A percentile compares a stretch with the other conserved stretches of the same genome.
phyloP scores from a whole-genome alignment of 2,113 vertebrate species.

The Otolemur garnettii region DNA sequence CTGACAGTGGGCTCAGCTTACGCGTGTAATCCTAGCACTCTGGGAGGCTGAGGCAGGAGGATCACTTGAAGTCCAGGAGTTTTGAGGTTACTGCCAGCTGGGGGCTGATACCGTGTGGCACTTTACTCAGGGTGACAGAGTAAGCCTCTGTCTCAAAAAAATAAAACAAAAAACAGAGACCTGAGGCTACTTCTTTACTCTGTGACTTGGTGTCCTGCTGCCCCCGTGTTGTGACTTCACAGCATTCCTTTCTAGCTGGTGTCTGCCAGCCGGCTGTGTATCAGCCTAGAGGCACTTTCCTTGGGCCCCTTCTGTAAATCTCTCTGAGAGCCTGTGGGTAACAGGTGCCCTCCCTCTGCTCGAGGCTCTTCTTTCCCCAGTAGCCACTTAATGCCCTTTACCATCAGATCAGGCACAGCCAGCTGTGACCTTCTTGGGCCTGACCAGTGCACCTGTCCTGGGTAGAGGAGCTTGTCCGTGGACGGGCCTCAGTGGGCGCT shows the following conservation, averaged over 20 bases:
- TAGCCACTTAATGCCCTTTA: rapidly evolving
- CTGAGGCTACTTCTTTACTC: neutral
- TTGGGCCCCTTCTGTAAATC: rapidly evolving
- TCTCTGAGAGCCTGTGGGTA: rapidly evolving
- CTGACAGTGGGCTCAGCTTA: too few relatives aligned
- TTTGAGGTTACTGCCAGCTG: too few relatives aligned
- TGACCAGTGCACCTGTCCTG: rapidly evolving
- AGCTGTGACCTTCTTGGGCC: neutral
- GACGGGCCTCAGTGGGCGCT: neutral
- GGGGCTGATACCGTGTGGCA: too few relatives aligned
- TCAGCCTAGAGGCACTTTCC: rapidly evolving
- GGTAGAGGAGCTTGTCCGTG: rapidly evolving
- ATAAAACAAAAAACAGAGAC: neutral
- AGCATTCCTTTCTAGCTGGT: neutral
- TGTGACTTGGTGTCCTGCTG: too few relatives aligned
- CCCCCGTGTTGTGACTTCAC: neutral
- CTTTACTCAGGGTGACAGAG: too few relatives aligned
- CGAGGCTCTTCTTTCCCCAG: rapidly evolving
- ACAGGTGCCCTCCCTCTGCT: neutral
- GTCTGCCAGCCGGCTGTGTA: rapidly evolving
- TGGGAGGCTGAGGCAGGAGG: too few relatives aligned
- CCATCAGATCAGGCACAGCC: rapidly evolving
- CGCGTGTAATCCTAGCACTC: too few relatives aligned
- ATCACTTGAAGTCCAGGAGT: too few relatives aligned
- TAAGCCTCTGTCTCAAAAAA: too few relatives aligned